Base-by-base conservation (phyloP, 2,113 vertebrate genomes). In the Toxotes jaculatrix region DNA sequence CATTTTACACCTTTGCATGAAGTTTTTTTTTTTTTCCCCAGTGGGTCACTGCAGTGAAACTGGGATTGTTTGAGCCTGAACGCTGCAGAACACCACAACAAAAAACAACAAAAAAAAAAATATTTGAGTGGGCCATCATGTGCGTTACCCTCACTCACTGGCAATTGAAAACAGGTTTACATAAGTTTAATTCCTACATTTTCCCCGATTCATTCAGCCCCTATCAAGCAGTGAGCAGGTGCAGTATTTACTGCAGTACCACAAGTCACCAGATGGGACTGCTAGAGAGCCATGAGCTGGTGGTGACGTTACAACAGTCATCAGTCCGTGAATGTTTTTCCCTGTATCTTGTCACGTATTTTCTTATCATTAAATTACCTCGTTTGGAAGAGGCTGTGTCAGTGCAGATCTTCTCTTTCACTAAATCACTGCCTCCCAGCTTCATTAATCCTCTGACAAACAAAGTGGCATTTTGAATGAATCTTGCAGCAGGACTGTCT, bases 221-320 rank as follows among this genome's bases (percentile, higher is more conserved):
- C 21, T 1, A 4, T 56, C n/a, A 56, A 6, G 17, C 47, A n/a
- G 45, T 68, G 47, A 53, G 21, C 27, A 7, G 2, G 3, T 5
- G 12, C 4, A 2, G 23, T 51, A 7, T 2, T 53, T 34, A 13
- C 63, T 87, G 90, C 85, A 91, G 74, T 91, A 47, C 83, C 13
- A 16, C 3, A 21, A 7, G 27, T 75, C 7, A 43, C 89, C 91
- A 77, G n/a, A 11, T 89, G 92, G 85, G 65, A 91, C 23, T 78
- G 82, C 92, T 77, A 63, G 69, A 85, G 91, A 89, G 85, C 90
- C 53, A 6, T 49, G 61, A 81, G 49, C 34, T 0, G 12, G 42
- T 36, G 1, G 16, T 55, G 47, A 62, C 42, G 4, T 9, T 1
- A 11, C 14, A 68, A 32, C 68, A 47, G 19, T 19, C 34, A 38